Conservation (phyloP, 1,140 invertebrate species). For the Dolichoris vasculosae region DNA sequence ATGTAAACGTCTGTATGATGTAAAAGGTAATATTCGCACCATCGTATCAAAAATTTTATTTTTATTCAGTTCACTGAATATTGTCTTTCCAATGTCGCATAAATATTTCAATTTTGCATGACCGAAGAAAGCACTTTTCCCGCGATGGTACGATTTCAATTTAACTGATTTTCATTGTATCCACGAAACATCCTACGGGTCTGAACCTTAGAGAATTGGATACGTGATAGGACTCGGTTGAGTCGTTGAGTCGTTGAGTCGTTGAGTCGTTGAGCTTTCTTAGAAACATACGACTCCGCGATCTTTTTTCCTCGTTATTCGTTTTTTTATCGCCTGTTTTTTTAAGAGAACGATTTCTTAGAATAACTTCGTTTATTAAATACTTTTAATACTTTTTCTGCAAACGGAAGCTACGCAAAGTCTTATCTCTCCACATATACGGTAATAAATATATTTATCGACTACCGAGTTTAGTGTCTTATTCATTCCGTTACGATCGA, state of each 20-base stretch:
- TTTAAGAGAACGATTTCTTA: too few relatives aligned
- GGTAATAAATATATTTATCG: too few relatives aligned
- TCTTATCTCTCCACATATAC: too few relatives aligned
- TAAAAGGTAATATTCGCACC: neutral
- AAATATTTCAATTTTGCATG: slow-evolving; percentile 47
- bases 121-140: neutral
- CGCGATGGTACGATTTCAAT: slow-evolving; percentile 57
- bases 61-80: slow-evolving; percentile 3
- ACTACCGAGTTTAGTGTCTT: too few relatives aligned
- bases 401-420: too few relatives aligned
- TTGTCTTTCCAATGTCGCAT: slow-evolving; percentile 28
- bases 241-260: slow-evolving; percentile 54
- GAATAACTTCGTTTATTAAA: neutral
- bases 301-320: neutral
- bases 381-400: neutral
- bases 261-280: slow-evolving; percentile 53
- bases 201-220: slow-evolving; percentile 72
- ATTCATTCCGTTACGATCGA: too few relatives aligned
- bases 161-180: slow-evolving; percentile 65
- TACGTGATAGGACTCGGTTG: slow-evolving; percentile 70
- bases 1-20: neutral
- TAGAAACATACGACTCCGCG: neutral
- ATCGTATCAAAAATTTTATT: slow-evolving; percentile 17
- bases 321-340: neutral
- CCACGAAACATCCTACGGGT: slow-evolving; percentile 62